Evolutionary conservation across 2,888 invertebrate species (phyloP), one percentile per base, ranked within the genome.

Genomic region (Tubulanus polymorphus): DNA sequence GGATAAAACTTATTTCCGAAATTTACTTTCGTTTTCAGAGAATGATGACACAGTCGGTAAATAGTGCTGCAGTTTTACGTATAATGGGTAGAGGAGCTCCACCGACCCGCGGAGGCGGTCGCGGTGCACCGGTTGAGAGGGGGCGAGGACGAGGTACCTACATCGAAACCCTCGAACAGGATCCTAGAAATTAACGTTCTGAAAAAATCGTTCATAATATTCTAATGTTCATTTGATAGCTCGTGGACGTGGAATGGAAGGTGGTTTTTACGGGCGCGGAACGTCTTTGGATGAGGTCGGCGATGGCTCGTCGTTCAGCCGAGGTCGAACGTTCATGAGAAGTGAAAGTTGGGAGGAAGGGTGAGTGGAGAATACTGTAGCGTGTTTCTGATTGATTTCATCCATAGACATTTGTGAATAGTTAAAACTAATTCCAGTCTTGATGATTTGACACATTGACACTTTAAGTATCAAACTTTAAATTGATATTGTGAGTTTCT

Each of bases 51-150:
- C 75, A 76, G 65, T 83, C 83, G 57, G 81, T 84, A 64, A 84
- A 83, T 70, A 84, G 83, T 74, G 78, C 78, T 61, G 77, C 75
- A 55, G 80, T 80, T 48, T 69, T 82, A 49, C 76, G 81, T 56
- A 71, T 76, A 63, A 71, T 74, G 68, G 79, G 78, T 29, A 64
- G 77, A 53, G 75, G 74, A 6, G 57, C 58, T 3, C 68, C 67
- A 1, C 65, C 69, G 8, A 59, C 71, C 15, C 67, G 76, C 25
- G 70, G 73, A 25, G 76, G 79, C 20, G 66, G 80, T 51, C 80
- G 80, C 10, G 71, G 63, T 12, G 66, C 68, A 10, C 56, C 53
- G 32, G 59, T 62, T 37, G 80, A 79, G 41, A 62, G 80, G 53
- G 81, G 80, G 27, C 67, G 81, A 65, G 81, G 81, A 37, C 69